Evolutionary conservation across 53 echinoderm and acorn worm genomes (phyloP).

Genomic region (Patiria pectinifera): DNA sequence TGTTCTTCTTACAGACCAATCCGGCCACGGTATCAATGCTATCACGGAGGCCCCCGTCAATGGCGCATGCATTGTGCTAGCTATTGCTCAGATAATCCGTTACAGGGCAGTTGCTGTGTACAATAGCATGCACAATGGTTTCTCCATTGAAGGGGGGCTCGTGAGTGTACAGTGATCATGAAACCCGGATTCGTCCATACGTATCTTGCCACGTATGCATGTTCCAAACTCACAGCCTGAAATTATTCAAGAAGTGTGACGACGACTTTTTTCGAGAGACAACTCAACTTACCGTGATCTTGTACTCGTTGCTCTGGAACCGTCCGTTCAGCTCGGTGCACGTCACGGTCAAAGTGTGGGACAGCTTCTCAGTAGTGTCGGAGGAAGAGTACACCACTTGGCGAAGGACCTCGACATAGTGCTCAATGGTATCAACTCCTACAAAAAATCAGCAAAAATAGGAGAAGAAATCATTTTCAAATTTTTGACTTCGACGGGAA

Average conservation of each 20-base stretch:
- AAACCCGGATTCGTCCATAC: no score
- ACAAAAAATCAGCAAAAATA: conserved; percentile 4
- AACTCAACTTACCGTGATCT: conserved; percentile 73
- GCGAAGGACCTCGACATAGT: conserved; percentile 78
- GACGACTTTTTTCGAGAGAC: background rate
- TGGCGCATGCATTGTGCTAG: no score
- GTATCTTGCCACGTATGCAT: background rate
- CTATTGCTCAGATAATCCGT: no score
- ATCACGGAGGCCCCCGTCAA: no score
- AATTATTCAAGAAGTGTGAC: background rate
- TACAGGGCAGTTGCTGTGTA: no score
- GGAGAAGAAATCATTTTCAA: no score
- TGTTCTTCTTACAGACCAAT: background rate
- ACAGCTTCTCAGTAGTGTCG: conserved; percentile 26
- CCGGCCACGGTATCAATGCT: no score
- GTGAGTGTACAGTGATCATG: no score
- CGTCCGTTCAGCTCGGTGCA: conserved; percentile 97
- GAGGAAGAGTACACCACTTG: conserved; percentile 69
- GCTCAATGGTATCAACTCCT: conserved; percentile 82
- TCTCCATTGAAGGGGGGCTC: no score
- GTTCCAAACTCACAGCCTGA: background rate
- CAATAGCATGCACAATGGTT: no score
- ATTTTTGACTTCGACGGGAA: background rate
- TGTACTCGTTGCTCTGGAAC: conserved; percentile 90
- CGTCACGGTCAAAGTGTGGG: conserved; percentile 71